Evolutionary conservation across 92 coral and sea anemone genomes (phyloP).

Genomic region (Parazoanthus darwini): DNA sequence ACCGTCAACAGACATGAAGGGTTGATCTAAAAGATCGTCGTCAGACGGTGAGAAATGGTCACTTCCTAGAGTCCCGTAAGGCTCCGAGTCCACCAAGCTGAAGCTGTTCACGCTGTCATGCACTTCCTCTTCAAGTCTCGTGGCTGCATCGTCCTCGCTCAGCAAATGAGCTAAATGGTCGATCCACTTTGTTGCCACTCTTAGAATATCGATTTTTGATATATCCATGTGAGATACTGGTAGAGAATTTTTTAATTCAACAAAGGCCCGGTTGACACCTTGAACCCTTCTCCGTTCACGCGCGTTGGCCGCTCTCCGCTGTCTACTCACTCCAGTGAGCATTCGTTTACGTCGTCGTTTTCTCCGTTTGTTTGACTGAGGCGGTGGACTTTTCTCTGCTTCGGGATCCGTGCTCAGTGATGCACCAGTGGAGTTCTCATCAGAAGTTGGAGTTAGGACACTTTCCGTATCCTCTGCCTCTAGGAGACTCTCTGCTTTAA

Average conservation of each 20-base stretch:
- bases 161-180: slow-evolving; percentile 88
- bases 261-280: slow-evolving; percentile 97
- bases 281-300: slow-evolving; percentile 95
- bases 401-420: slow-evolving; percentile 46
- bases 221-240: slow-evolving; percentile 96
- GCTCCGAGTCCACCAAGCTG: slow-evolving; percentile 36
- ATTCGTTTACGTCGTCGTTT: slow-evolving; percentile 92
- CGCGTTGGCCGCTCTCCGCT: slow-evolving; percentile 96
- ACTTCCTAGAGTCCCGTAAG: slow-evolving; percentile 37
- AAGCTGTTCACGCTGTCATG: slow-evolving; percentile 32
- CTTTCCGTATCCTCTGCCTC: slow-evolving; percentile 40
- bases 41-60: slow-evolving; percentile 45
- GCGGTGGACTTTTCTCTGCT: slow-evolving; percentile 47
- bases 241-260: slow-evolving; percentile 91
- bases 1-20: slow-evolving; percentile 46
- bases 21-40: slow-evolving; percentile 41
- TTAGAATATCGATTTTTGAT: slow-evolving; percentile 92
- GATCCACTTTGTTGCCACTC: slow-evolving; percentile 96
- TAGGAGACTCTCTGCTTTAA: slow-evolving; percentile 33
- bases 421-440: slow-evolving; percentile 40
- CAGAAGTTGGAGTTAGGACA: slow-evolving; percentile 25
- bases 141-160: slow-evolving; percentile 75
- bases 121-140: slow-evolving; percentile 43
- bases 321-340: slow-evolving; percentile 98
- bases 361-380: slow-evolving; percentile 40